Evolutionary conservation across 1,140 invertebrate species (phyloP).

Genomic region (Ctenoplectra terminalis): DNA sequence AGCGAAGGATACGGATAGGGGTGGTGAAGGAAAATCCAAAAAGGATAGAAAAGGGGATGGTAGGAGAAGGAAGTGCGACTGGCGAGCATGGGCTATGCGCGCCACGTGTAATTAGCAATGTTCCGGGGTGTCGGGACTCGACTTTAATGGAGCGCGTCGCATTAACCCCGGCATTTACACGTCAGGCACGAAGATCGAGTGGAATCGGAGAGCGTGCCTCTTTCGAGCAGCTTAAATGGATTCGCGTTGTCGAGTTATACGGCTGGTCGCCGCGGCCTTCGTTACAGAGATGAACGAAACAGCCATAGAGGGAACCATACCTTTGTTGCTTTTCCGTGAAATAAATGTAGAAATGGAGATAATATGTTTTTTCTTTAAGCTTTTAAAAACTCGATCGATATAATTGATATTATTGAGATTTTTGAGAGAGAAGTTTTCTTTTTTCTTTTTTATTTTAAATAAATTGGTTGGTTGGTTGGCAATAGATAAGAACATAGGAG

Average conservation of each 20-base stretch:
- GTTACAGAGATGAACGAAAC: slow-evolving; percentile 21
- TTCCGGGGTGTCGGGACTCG: slow-evolving; percentile 69
- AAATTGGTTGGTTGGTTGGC: no score
- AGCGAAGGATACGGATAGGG: slow-evolving; percentile 19
- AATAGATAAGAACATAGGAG: no score
- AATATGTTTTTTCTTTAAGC: not conserved
- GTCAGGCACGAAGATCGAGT: slow-evolving; percentile 72
- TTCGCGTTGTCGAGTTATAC: slow-evolving; percentile 48
- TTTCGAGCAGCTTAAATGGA: slow-evolving; percentile 60
- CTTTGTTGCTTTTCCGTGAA: not conserved
- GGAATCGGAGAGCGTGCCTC: slow-evolving; percentile 58
- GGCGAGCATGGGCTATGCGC: slow-evolving; percentile 60
- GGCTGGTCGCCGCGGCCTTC: slow-evolving; percentile 25
- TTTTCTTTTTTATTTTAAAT: no score
- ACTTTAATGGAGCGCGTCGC: slow-evolving; percentile 75
- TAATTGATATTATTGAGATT: not conserved
- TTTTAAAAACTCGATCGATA: not conserved
- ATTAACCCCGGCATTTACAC: slow-evolving; percentile 73
- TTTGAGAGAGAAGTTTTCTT: not conserved
- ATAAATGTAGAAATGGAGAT: not conserved
- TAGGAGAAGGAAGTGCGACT: not conserved
- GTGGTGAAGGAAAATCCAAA: slow-evolving; percentile 29
- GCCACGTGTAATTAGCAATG: slow-evolving; percentile 74
- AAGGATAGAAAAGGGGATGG: not conserved
- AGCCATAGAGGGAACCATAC: not conserved